Base-by-base conservation (phyloP, 2,113 vertebrate species). In the Clupea harengus region DNA sequence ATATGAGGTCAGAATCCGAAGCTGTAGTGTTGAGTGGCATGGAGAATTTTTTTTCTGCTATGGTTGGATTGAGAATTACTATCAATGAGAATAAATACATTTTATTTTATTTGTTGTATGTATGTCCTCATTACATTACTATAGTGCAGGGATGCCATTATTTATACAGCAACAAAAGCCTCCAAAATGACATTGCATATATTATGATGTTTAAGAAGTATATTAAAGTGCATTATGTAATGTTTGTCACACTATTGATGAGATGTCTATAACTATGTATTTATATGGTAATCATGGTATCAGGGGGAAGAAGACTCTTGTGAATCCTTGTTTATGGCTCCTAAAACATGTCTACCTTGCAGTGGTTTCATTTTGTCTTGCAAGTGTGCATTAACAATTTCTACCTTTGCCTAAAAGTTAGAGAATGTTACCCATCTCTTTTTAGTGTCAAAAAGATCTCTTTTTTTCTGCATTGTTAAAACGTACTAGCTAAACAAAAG, bases 81-180 rank as follows among this genome's bases (percentile, higher is more conserved):
- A 94, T 94, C 94, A 94, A 93, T 95, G 90, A 93, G 92, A 94
- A 94, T 94, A 94, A 94, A 94, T 88, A 89, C 87, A 94, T 95
- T 94, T 94, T 95, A 94, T 93, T 92, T 94, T 92, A 93, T 90
- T 45, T 80, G 67, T 78, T 45, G 3, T 52, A 45, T 45, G 85
- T 86, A 81, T 89, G 50, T 45, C 60, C 84, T 86, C 83, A 84
- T 87, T 82, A 85, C 72, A 78, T 78, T 78, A 78, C 72, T 78
- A 78, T 78, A 78, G 72, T 78, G 72, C 72, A 78, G 72, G 72
- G 72, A 78, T 78, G 72, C 72, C 72, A 78, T 78, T 78, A 78
- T 78, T 78, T 78, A 78, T 78, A 78, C 72, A 39, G 72, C 72
- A 78, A 78, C 72, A 78, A 15, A 78, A 78, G 72, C 72, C 72